Base-by-base conservation (phyloP, 2,113 vertebrate genomes). In the Sterna hirundo region DNA sequence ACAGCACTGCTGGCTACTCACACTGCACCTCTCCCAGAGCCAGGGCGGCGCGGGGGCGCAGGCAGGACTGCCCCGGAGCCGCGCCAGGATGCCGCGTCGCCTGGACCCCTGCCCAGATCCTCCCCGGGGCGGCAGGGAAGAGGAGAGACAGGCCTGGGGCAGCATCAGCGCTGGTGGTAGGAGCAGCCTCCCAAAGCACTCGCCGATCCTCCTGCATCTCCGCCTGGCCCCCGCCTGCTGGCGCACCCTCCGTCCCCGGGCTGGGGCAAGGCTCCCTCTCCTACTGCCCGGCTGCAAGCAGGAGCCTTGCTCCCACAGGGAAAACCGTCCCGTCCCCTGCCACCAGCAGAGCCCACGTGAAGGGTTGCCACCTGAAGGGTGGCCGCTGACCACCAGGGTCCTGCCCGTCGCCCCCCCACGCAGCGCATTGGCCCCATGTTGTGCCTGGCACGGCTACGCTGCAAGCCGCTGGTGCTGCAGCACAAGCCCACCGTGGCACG, bases 1-100 rank as follows among this genome's bases (percentile, higher is more conserved):
- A 83, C 90, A 90, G 91, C 87, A 57, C 85, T 74, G 90, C 94
- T 74, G 87, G 93, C 94, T 96, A 86, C 96, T 96, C 97, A 96
- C 95, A 96, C 88, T 60, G 95, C 85, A 87, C 86, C 91, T 95
- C 88, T 95, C 94, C 86, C 95, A 90, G 94, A 68, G 87, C 76
- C 94, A 74, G 60, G 68, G 72, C 10, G 9, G 88, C 9, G 6
- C 19, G 16, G 42, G 42, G 61, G 55, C 18, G 3, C 0, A 4
- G 93, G 52, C 81, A 72, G 44, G 34, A 68, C 76, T 64, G 79
- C 57, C 75, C 76, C 4, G 2, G 60, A 79, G 51, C 57, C 29
- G 55, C 4, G 2, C 74, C 90, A 80, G 57, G 61, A 70, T 64
- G 65, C 87, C 0, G 0, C 51, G 74, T 60, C 36, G 8, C 66